These are phyloP conservation scores for Morpho achilles DNA, from an alignment of 2,888 invertebrate genomes.

Conservation along the genomic window DNA sequence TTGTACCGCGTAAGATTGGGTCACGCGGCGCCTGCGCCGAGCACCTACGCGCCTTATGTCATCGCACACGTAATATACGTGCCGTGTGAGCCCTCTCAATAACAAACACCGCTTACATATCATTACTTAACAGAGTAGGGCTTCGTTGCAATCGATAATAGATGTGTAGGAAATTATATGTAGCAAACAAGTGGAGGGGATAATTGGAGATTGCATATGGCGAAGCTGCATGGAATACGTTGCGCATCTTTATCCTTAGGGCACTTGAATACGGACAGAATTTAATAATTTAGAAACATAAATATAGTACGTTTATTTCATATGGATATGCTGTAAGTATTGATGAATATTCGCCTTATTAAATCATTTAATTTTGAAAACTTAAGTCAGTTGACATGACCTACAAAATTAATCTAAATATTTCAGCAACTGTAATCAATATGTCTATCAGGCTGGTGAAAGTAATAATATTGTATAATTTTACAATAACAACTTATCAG, in stretches of 20 bases:
- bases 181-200: slow-evolving; percentile 9
- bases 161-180: slow-evolving; percentile 19
- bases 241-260: not conserved
- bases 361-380: no score
- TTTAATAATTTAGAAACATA: not conserved
- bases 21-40: slow-evolving; percentile 44
- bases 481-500: no score
- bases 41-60: slow-evolving; percentile 63
- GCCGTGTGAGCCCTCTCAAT: slow-evolving; percentile 35
- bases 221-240: not conserved
- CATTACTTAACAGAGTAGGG: slow-evolving; percentile 26
- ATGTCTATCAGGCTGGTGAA: no score
- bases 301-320: no score
- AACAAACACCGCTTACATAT: slow-evolving; percentile 18
- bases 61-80: slow-evolving; percentile 51
- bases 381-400: no score
- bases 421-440: no score
- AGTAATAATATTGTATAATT: no score
- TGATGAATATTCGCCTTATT: no score
- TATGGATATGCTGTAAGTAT: no score
- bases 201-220: slow-evolving; percentile 2
- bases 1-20: slow-evolving; percentile 60
- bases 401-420: no score
- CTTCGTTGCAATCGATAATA: slow-evolving; percentile 24
- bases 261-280: not conserved